Evolutionary conservation across 2,888 invertebrate genomes (phyloP), one percentile per base, ranked within the genome.

Genomic region (Taenaris catops): DNA sequence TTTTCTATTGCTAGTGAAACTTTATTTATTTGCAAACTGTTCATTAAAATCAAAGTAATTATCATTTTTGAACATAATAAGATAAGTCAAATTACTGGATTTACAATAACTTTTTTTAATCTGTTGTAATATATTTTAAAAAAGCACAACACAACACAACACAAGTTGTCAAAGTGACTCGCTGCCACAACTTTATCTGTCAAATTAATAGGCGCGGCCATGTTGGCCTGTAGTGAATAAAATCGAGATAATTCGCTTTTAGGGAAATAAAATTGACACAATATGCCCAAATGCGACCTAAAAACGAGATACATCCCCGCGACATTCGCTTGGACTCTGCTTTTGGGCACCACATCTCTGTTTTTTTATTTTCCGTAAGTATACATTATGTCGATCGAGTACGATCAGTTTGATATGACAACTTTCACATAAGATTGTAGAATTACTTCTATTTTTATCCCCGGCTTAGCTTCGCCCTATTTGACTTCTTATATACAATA

Each of bases 321-420:
- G 87, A 95, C 96, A 72, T 96, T 97, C 90, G 98, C 99, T 76
- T 99, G 99, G 99, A 93, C 94, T 58, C 89, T 99, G 71, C 91
- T 99, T 61, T 90, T 99, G 78, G 94, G 93, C 73, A 95, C 97
- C 60, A 98, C 98, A 59, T 93, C 94, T 70, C 90, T 96, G 65
- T 98, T 98, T 91, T 98, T 97, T 91, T 95, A 94, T 87, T 98
- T 94, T 88, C 97, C 97, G 98, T 98, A 90, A 97, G 97, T 96
- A 87, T 75, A 73, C 64, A 72, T 64, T 63, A 68, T 67, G 63
- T 70, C 64, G 61, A 69, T 64, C 56, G 55, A 53, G 55, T 70
- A 61, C 64, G 68, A 69, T 73, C 70, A 66, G 72, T 75, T 78
- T 64, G 63, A 61, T 73, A 74, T 80, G 76, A 73, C 80, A 80